Conservation (phyloP, 2,113 vertebrate species). For the Petrocephalus microphthalmus region DNA sequence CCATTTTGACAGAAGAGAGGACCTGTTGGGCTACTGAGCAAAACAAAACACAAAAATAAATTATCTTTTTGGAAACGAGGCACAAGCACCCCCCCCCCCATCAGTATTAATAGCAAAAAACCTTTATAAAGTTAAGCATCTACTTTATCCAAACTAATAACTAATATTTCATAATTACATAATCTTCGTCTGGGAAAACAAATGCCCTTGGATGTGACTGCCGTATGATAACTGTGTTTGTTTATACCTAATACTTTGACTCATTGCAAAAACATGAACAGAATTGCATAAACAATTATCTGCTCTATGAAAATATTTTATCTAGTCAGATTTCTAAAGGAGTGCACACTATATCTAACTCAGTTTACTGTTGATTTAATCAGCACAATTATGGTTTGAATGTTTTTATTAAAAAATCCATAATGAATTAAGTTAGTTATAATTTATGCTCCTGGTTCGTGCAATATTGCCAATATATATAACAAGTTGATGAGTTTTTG, state of each 20-base stretch:
- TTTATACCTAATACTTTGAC: background rate
- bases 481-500: background rate
- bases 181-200: background rate
- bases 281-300: background rate
- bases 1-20: background rate
- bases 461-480: background rate
- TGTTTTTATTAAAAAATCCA: background rate
- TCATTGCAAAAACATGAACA: background rate
- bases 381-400: background rate
- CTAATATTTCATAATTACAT: background rate
- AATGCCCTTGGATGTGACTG: background rate
- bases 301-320: background rate
- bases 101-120: background rate
- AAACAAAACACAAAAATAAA: background rate
- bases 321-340: background rate
- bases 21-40: background rate
- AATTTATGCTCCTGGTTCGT: background rate
- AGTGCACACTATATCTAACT: background rate
- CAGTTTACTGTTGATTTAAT: background rate
- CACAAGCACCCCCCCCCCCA: background rate
- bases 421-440: background rate
- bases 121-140: background rate
- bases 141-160: background rate
- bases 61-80: background rate
- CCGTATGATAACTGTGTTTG: background rate